A percentile compares a stretch with the other conserved stretches of the same genome.
Evolutionary conservation across 2,888 invertebrate species (phyloP).

Genomic region (Strigamia crassipes): DNA sequence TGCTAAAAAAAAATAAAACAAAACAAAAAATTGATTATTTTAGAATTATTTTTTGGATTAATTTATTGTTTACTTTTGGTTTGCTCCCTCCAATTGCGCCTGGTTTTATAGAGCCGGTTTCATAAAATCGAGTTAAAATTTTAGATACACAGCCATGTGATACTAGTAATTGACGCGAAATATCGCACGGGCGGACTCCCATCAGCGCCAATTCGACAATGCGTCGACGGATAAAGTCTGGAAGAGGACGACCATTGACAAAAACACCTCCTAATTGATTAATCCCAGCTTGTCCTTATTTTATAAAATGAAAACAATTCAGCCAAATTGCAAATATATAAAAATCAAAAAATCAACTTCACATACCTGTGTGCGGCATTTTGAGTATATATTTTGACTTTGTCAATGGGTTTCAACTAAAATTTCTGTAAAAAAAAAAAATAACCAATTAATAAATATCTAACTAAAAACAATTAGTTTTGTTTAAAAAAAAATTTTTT

Average conservation of each 20-base stretch:
- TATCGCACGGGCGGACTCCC: constrained; percentile 95
- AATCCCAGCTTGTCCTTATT: constrained; percentile 90
- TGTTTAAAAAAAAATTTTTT: not conserved
- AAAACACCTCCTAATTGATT: constrained; percentile 97
- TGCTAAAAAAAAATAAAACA: constrained; percentile 67
- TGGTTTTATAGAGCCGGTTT: constrained; percentile 93
- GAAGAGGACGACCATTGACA: constrained; percentile 95
- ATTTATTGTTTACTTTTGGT: constrained; percentile 73
- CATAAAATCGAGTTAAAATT: constrained; percentile 93
- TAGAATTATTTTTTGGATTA: no score
- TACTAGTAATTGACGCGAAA: constrained; percentile 90
- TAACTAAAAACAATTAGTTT: not conserved
- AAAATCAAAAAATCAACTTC: not conserved
- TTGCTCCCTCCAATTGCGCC: constrained; percentile 94
- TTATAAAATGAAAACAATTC: not conserved
- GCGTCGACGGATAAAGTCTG: constrained; percentile 88
- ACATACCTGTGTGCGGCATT: not conserved
- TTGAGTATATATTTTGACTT: not conserved
- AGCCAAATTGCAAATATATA: not conserved
- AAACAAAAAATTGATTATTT: not conserved
- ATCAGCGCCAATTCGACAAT: constrained; percentile 93
- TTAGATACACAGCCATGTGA: constrained; percentile 98
- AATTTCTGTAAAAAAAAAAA: not conserved
- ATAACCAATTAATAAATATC: not conserved
- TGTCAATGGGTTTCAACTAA: not conserved